These are phyloP conservation scores for Drosophila paramelanica DNA, from an alignment of 2,888 invertebrate species.

Conservation along the genomic window DNA sequence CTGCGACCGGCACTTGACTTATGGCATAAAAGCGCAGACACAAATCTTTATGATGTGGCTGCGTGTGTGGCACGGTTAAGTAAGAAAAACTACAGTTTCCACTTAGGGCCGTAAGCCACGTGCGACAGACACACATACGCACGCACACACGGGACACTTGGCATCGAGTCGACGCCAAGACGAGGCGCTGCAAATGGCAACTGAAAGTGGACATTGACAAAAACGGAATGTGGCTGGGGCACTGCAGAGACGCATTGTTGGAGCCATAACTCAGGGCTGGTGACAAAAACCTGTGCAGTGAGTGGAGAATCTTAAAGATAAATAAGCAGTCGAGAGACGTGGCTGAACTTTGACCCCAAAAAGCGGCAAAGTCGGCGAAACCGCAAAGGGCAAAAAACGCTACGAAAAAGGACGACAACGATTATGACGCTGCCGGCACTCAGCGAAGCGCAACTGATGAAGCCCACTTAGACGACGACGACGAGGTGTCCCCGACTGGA, in stretches of 20 bases:
- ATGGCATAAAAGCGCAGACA: conserved; percentile 75
- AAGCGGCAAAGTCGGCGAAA: conserved; percentile 35
- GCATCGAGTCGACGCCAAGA: conserved; percentile 32
- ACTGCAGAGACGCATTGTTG: conserved; percentile 76
- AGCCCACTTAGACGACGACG: conserved; percentile 71
- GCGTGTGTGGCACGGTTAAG: conserved; percentile 67
- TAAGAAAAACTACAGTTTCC: conserved; percentile 82
- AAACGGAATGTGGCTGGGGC: conserved; percentile 59
- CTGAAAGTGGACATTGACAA: conserved; percentile 80
- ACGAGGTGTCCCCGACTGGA: conserved; percentile 64
- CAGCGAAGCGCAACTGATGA: conserved; percentile 83
- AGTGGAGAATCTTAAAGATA: conserved; percentile 83
- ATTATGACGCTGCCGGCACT: conserved; percentile 70
- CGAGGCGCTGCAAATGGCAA: conserved; percentile 69
- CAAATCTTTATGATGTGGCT: conserved; percentile 73
- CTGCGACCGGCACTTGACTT: conserved; percentile 77
- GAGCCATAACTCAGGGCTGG: conserved; percentile 73
- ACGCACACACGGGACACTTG: not conserved
- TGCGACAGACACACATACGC: conserved; percentile 42
- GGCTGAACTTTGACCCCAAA: conserved; percentile 83
- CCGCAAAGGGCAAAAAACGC: conserved; percentile 52
- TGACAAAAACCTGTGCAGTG: conserved; percentile 72
- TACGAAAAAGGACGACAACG: conserved; percentile 51
- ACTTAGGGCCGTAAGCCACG: conserved; percentile 67
- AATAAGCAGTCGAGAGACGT: conserved; percentile 65